Evolutionary conservation across 2,113 vertebrate genomes (phyloP), one percentile per base, ranked within the genome.

Genomic region (Sinocyclocheilus rhinocerous): DNA sequence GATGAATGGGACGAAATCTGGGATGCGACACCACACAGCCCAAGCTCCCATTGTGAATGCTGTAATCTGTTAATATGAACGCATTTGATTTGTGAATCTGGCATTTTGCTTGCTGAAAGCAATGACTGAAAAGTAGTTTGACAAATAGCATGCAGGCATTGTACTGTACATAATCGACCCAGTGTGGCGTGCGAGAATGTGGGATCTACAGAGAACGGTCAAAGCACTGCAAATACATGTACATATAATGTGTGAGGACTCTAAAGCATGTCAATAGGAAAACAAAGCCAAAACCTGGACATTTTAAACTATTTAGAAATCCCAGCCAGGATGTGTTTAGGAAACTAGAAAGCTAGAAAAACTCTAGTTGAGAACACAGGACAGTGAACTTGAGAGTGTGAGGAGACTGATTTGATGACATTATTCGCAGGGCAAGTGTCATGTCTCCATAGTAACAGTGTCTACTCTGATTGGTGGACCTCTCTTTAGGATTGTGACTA

Each of bases 391-490:
- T 29, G 26, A 29, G 4, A 15, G 12, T 6, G 24, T 26, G 24
- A 13, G 63, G 24, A 15, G 63, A 67, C 12, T 65, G 61, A 26
- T 65, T 26, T 65, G 6, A 36, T 70, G 29, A 39, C 16, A 36
- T 69, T 6, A 18, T 24, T 36, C 7, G 0, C 15, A 20, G 33
- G 9, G 67, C 16, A 3, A 33, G 67, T 36, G 29, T 22, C 29
- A 20, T 70, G 29, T 70, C 36, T 70, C 3, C 69, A 70, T 39
- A 70, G 33, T 39, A 73, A 73, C 70, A 73, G 3, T 42, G 70
- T n/a, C 70, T 73, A n/a, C 33, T 42, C 36, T 73, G 70, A 73
- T 73, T 73, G 70, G 36, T 73, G 36, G 70, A 73, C 4, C 70
- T 73, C 70, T 42, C 1, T 5, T n/a, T 36, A 12, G 70, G 10